These are phyloP conservation scores for Anableps anableps DNA, from an alignment of 2,797 vertebrate genomes.

Conservation along the genomic window DNA sequence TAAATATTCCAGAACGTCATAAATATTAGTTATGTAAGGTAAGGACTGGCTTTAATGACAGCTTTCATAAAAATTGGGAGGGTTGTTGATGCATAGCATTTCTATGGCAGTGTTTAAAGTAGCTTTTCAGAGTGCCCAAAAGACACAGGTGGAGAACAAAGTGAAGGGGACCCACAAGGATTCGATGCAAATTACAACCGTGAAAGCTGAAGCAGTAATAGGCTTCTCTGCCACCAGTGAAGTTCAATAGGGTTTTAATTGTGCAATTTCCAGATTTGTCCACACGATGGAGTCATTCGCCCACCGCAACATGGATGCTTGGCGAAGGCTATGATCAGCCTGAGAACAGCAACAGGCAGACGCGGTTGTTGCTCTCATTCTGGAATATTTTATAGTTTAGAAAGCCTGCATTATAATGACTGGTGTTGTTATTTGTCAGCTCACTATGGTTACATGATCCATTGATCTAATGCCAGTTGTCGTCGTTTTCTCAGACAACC, in stretches of 20 bases:
- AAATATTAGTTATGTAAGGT: background rate
- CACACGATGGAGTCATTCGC: slow-evolving; percentile 61
- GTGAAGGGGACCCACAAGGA: background rate
- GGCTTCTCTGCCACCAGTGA: background rate
- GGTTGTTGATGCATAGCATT: background rate
- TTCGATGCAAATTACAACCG: background rate
- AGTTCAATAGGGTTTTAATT: fast-evolving
- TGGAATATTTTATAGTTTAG: background rate
- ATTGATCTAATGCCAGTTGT: background rate
- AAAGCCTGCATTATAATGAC: background rate
- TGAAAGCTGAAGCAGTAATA: background rate
- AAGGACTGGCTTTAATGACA: background rate
- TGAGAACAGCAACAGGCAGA: slow-evolving; percentile 50
- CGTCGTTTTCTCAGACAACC: background rate
- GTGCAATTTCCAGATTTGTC: background rate
- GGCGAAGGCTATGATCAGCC: background rate
- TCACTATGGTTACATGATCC: background rate
- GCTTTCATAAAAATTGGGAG: background rate
- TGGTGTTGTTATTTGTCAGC: background rate
- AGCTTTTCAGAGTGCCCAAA: background rate
- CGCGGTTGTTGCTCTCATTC: background rate
- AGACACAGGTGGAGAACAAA: background rate
- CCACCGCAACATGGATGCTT: fast-evolving
- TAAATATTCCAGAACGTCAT: background rate
- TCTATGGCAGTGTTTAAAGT: background rate